Base-by-base conservation (phyloP, 1,140 invertebrate genomes). In the Druon quercuslanigerum region DNA sequence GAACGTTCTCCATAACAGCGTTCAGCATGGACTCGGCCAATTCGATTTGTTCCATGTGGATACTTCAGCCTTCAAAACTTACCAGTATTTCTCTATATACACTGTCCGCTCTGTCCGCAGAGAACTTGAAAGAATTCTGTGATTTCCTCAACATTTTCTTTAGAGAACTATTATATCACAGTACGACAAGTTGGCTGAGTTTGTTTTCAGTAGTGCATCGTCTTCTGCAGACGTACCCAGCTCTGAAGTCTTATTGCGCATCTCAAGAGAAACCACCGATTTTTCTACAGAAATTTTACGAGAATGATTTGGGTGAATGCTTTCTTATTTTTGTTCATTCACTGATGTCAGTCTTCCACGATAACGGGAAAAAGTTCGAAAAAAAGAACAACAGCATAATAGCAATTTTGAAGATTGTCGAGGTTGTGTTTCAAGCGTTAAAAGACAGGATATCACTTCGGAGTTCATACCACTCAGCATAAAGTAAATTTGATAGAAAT, bases 391-490 rank as follows among this genome's bases (percentile, higher is more conserved):
- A 57, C 19, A 57, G 56, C 13, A 20, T 57, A 9, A 12, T 20
- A 6, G 56, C 25, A 57, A 17, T 57, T 56, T 16, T 17, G 16
- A 17, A 16, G 1, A n/a, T 56, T 17, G 3, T 56, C 54, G 54
- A 56, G 2, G 3, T 17, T 17, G 17, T 56, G 3, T 56, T 33
- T 60, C 2, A n/a, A 74, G 25, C 73, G 5, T 46, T 51, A 60
- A 60, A 19, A 52, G 40, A 19, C 9, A 74, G 52, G 7, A 50
- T 9, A 4, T 60, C 6, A 56, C 52, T 2, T 9, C n/a, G 6
- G 51, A 72, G 52, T 80, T 80, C 70, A 13, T 77, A 12, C 40
- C 75, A 6, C 33, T 77, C 6, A 74, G 19, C 17, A 25, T 75
- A 16, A 75, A 74, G 71, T 72, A 0, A 17, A 1, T 25, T 46